These are phyloP conservation scores for Scaptomyza cyrtandrae DNA, from an alignment of 2,888 invertebrate species.

Conservation along the genomic window DNA sequence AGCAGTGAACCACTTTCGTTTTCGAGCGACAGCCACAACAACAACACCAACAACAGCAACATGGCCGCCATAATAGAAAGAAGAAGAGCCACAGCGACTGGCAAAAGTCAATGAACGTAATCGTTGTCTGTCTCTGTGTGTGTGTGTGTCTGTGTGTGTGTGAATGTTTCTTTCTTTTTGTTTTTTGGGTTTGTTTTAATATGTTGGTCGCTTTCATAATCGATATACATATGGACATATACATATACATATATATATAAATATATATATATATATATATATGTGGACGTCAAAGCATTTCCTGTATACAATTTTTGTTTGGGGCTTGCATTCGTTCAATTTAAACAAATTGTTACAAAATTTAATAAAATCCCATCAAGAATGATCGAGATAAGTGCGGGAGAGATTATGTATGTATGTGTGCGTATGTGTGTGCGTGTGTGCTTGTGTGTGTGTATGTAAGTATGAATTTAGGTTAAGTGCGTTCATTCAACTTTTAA, in stretches of 20 bases:
- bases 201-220: constrained; percentile 67
- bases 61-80: constrained; percentile 48
- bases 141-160: constrained; percentile 11
- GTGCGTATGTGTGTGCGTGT: no score
- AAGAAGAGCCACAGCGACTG: constrained; percentile 29
- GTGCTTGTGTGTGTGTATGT: neutral
- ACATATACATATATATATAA: no score
- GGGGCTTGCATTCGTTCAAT: constrained; percentile 61
- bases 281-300: constrained; percentile 51
- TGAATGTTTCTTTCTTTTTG: constrained; percentile 2
- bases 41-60: constrained; percentile 48
- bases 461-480: constrained; percentile 82
- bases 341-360: constrained; percentile 77
- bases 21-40: constrained; percentile 42
- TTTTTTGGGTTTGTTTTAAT: constrained; percentile 24
- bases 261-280: no score
- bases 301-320: constrained; percentile 59
- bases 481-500: constrained; percentile 84
- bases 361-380: constrained; percentile 50
- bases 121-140: constrained; percentile 7
- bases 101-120: constrained; percentile 74
- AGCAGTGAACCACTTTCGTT: constrained; percentile 73
- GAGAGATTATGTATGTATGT: no score
- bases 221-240: constrained; percentile 21
- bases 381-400: constrained; percentile 6